phyloP scores from a whole-genome alignment of 2,888 invertebrate species.

The Cheilosia pagana region DNA sequence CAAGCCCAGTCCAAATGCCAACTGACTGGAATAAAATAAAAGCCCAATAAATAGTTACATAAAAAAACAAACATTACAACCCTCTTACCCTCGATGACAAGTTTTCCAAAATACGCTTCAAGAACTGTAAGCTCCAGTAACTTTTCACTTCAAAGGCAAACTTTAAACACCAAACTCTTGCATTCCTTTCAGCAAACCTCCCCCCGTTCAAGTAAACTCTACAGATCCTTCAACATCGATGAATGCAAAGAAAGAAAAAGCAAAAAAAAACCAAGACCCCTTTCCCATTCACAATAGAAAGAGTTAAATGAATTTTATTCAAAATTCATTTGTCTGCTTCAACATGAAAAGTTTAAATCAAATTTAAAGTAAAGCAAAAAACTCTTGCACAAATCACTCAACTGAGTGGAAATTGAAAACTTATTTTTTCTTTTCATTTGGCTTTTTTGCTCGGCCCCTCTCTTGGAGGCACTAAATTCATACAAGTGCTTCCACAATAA shows the following conservation, averaged over 20 bases:
- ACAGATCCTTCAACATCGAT: slow-evolving; percentile 3
- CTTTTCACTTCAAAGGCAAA: slow-evolving; percentile 37
- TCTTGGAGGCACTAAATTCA: slow-evolving; percentile 6
- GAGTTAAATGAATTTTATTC: slow-evolving; percentile 50
- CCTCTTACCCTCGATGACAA: slow-evolving; percentile 7
- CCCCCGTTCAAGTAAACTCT: slow-evolving; percentile 25
- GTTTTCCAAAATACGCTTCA: background rate
- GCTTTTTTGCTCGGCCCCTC: background rate
- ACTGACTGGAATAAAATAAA: background rate
- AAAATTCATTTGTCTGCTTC: slow-evolving; percentile 59
- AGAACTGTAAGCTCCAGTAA: slow-evolving; percentile 46
- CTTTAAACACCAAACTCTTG: slow-evolving; percentile 27
- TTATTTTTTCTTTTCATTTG: slow-evolving; percentile 20
- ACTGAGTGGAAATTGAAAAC: slow-evolving; percentile 45
- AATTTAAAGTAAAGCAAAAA: slow-evolving; percentile 52
- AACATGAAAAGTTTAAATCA: slow-evolving; percentile 59
- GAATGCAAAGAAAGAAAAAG: slow-evolving; percentile 23
- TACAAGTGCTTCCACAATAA: background rate
- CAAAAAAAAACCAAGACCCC: background rate
- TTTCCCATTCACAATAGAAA: slow-evolving; percentile 11
- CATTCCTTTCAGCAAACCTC: slow-evolving; percentile 4
- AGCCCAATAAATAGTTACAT: background rate
- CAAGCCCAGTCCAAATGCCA: background rate
- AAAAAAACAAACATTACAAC: background rate
- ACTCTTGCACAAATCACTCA: slow-evolving; percentile 49